phyloP scores from a whole-genome alignment of 2,797 vertebrate genomes.

The Acestrorhynchus altus region DNA sequence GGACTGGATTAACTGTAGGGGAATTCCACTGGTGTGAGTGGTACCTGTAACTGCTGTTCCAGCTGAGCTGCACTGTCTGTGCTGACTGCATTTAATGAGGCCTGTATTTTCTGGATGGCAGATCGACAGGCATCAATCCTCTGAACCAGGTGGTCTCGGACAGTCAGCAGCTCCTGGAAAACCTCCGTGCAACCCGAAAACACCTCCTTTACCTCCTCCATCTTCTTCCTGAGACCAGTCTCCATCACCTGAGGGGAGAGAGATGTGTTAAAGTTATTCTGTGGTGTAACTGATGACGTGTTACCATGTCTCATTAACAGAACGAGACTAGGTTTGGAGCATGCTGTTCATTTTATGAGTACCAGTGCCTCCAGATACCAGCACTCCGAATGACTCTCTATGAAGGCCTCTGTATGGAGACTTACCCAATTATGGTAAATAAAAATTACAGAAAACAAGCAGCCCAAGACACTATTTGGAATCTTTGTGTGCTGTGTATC shows the following conservation, averaged over 20 bases:
- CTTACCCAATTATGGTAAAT: too few species aligned
- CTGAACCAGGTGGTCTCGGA: constrained; percentile 74
- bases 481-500: too few species aligned
- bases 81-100: constrained; percentile 60
- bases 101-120: constrained; percentile 68
- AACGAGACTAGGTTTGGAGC: not conserved
- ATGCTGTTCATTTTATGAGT: too few species aligned
- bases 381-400: too few species aligned
- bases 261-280: not conserved
- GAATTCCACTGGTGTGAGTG: not conserved
- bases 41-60: constrained; percentile 68
- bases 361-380: not conserved
- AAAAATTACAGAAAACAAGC: too few species aligned
- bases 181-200: constrained; percentile 77
- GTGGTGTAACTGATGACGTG: too few species aligned
- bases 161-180: constrained; percentile 76
- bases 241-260: constrained; percentile 74
- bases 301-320: not conserved
- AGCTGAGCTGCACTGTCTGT: constrained; percentile 55
- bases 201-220: constrained; percentile 81
- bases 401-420: too few species aligned
- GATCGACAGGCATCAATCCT: constrained; percentile 69
- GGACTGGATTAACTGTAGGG: not conserved
- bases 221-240: constrained; percentile 77
- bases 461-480: too few species aligned